Evolutionary conservation across 2,888 invertebrate species (phyloP), one percentile per base, ranked within the genome.

Genomic region (Epistrophe grossulariae): DNA sequence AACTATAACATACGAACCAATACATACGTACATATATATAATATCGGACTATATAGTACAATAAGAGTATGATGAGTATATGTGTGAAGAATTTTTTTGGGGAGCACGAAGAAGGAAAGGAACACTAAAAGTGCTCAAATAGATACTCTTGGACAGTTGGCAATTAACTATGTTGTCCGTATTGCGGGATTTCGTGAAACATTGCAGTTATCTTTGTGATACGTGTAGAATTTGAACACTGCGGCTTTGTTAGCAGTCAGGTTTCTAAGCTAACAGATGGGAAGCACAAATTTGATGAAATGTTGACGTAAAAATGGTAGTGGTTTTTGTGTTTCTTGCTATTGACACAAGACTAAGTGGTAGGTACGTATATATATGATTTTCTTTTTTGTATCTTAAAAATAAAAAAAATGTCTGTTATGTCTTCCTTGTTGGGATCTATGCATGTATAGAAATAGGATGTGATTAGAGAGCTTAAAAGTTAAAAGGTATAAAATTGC

Each of bases 81-180:
- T 40, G 15, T 8, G 13, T 43, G 17, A 48, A 40, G 28, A 35
- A 28, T 38, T n/a, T 48, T 13, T 9, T 8, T 9, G 50, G 35
- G 35, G 35, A 68, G 19, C 48, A 68, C 50, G 15, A 15, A 24
- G 40, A 55, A n/a, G n/a, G n/a, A 24, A 24, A 35, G 55, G 59
- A 62, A 55, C 78, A 24, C 24, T 24, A 71, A 74, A 68, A 78
- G 82, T 73, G 57, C 70, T 72, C 77, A 73, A 71, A 81, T 84
- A 62, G 76, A 77, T 84, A 81, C 70, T 62, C 59, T 62, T 73
- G 84, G 84, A 82, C 85, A 81, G 78, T 71, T 81, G 85, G 85
- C 85, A 85, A 85, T 85, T 85, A 85, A 85, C 82, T 72, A 82
- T 82, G 77, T 74, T 85, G 85, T 78, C 82, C 78, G 85, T 85